Conservation (phyloP, 2,797 vertebrate species). For the Denticeps clupeoides region DNA sequence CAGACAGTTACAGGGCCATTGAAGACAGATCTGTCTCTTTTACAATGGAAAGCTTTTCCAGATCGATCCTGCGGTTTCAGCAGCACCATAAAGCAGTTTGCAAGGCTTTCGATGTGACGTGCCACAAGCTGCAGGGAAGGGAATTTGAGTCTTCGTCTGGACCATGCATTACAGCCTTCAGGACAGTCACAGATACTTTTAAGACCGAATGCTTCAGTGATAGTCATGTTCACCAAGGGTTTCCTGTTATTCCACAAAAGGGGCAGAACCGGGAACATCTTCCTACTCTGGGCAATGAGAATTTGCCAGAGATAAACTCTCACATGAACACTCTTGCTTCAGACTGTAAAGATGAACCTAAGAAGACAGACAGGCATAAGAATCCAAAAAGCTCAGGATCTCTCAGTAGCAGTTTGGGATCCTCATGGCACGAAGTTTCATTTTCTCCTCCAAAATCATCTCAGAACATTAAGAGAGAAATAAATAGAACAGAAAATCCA, state of each 20-base stretch:
- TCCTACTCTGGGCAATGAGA: too few species aligned
- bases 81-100: conserved; percentile 74
- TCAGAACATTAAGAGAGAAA: conserved; percentile 7
- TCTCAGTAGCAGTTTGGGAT: conserved; percentile 39
- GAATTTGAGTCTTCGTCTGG: conserved; percentile 6
- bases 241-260: not conserved
- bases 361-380: not conserved
- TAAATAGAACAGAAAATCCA: not conserved
- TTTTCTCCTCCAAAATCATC: conserved; percentile 42
- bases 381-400: not conserved
- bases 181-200: conserved; percentile 54
- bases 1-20: conserved; percentile 59
- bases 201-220: conserved; percentile 41
- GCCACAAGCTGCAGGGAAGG: not conserved
- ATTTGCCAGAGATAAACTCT: too few species aligned
- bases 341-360: not conserved
- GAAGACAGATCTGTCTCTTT: conserved; percentile 38
- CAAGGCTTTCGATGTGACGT: conserved; percentile 41
- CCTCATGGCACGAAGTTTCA: conserved; percentile 63
- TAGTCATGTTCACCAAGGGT: not conserved
- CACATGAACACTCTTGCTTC: too few species aligned
- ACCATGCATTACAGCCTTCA: conserved; percentile 69
- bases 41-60: conserved; percentile 51
- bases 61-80: conserved; percentile 56
- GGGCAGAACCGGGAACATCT: too few species aligned